Evolutionary conservation across 1,140 invertebrate genomes (phyloP).

Genomic region (silkworm (Bombyx mori)): ASM3026992v2 NC_085111.1:12856501-12857000

Average conservation of each 20-base stretch:
- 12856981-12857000: not conserved
- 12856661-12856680: no score
- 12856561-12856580: no score
- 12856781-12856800: not conserved
- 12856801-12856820: not conserved
- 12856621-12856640: no score
- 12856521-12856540: no score
- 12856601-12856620: no score
- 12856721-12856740: conserved; percentile 1
- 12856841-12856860: not conserved
- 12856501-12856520: no score
- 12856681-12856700: not conserved
- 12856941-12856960: conserved; percentile 2
- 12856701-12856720: conserved; percentile 4
- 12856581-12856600: no score
- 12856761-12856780: not conserved
- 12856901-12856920: conserved; percentile 4
- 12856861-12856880: conserved; percentile 1
- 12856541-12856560: no score
- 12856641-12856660: no score
- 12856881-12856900: not conserved
- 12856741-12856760: conserved; percentile 1
- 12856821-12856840: conserved; percentile 1
- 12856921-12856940: not conserved
- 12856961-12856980: not conserved